Evolutionary conservation across 2,888 invertebrate genomes (phyloP).

Genomic region (Drosophila nr. perissopoda): DNA sequence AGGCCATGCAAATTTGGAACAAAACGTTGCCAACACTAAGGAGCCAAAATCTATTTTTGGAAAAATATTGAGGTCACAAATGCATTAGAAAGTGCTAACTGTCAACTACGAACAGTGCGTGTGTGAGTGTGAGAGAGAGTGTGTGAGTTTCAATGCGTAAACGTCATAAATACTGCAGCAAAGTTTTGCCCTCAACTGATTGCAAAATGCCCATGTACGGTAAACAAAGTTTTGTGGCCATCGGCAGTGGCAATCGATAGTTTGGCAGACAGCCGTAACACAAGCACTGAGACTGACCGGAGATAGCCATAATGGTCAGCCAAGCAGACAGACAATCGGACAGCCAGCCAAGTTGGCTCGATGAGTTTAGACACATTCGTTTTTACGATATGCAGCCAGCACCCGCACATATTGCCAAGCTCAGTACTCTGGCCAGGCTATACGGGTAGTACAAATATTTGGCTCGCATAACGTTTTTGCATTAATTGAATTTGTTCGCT

Average conservation of each 20-base stretch:
- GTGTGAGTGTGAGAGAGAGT: not conserved
- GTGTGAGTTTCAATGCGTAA: slow-evolving; percentile 24
- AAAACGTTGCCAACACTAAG: slow-evolving; percentile 33
- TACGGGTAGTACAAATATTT: slow-evolving; percentile 5
- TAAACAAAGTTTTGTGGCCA: slow-evolving; percentile 72
- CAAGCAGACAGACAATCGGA: slow-evolving; percentile 35
- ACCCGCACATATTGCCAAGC: slow-evolving; percentile 13
- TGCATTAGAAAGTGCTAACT: slow-evolving; percentile 68
- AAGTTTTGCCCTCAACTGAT: slow-evolving; percentile 57
- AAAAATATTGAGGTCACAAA: slow-evolving; percentile 63
- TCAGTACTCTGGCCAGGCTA: not conserved
- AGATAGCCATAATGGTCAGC: slow-evolving; percentile 60
- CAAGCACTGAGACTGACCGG: slow-evolving; percentile 34
- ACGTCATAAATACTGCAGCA: slow-evolving; percentile 60
- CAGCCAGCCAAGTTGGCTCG: slow-evolving; percentile 36
- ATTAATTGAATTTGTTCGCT: slow-evolving; percentile 74
- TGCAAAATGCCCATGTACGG: slow-evolving; percentile 55
- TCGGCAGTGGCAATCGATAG: slow-evolving; percentile 57
- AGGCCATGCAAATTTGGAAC: slow-evolving; percentile 40
- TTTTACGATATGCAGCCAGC: slow-evolving; percentile 13
- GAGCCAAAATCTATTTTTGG: slow-evolving; percentile 51
- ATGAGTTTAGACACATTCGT: slow-evolving; percentile 50
- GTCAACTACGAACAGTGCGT: not conserved
- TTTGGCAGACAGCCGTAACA: slow-evolving; percentile 30
- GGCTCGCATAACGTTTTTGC: slow-evolving; percentile 48